phyloP scores from a whole-genome alignment of 2,888 invertebrate species.

The Cyclophora punctaria region DNA sequence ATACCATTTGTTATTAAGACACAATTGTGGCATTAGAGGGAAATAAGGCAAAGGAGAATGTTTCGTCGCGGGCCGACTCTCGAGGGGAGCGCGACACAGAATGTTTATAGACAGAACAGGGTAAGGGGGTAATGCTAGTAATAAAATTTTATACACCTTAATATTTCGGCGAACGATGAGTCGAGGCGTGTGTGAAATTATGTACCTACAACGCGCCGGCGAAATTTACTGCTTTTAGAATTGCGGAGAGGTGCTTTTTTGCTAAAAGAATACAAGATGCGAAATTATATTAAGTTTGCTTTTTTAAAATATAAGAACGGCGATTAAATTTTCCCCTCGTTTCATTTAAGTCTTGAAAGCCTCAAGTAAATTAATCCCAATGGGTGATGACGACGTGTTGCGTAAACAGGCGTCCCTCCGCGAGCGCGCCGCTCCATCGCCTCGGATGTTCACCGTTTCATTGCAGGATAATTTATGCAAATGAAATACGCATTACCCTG shows the following conservation, averaged over 20 bases:
- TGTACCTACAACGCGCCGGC: conserved; percentile 44
- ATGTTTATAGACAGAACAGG: conserved; percentile 61
- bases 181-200: conserved; percentile 67
- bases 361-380: conserved; percentile 52
- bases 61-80: conserved; percentile 23
- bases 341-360: conserved; percentile 36
- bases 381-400: conserved; percentile 47
- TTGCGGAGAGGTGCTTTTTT: conserved; percentile 29
- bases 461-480: conserved; percentile 66
- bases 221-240: conserved; percentile 47
- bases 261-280: conserved; percentile 22
- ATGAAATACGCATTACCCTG: conserved; percentile 67
- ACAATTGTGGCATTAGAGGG: conserved; percentile 66
- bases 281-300: conserved; percentile 15
- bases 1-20: conserved; percentile 68
- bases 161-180: conserved; percentile 70
- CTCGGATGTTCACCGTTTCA: conserved; percentile 45
- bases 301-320: conserved; percentile 12
- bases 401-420: conserved; percentile 48
- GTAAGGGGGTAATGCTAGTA: conserved; percentile 64
- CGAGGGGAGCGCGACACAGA: conserved; percentile 50
- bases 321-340: conserved; percentile 21
- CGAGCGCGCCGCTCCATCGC: conserved; percentile 31
- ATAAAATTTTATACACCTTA: conserved; percentile 73
- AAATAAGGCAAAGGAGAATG: conserved; percentile 52